Conservation (phyloP, 2,888 invertebrate genomes). For the Tanypteryx hageni region DNA sequence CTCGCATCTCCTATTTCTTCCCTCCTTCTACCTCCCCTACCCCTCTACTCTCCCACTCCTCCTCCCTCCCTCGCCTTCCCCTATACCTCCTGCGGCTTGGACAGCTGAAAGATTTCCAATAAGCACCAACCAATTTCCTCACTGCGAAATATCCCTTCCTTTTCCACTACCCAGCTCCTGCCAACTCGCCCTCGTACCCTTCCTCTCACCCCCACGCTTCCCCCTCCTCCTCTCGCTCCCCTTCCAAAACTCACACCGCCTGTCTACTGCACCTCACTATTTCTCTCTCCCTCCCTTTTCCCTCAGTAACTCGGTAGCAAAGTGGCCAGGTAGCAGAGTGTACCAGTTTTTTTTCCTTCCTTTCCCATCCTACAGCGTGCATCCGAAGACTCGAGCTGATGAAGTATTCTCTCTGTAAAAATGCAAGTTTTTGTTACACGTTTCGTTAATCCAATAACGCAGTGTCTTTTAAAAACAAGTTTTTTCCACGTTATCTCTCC, state of each 20-base stretch:
- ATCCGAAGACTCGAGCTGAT: not conserved
- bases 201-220: not conserved
- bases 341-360: not conserved
- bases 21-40: not conserved
- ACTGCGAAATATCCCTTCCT: conserved; percentile 60
- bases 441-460: too few relatives aligned
- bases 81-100: conserved; percentile 59
- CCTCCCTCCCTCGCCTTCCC: not conserved
- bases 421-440: too few relatives aligned
- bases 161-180: not conserved
- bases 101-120: conserved; percentile 64
- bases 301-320: not conserved
- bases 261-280: not conserved
- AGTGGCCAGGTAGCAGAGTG: conserved; percentile 43
- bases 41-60: conserved; percentile 4
- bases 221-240: not conserved
- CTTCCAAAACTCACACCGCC: not conserved
- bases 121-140: conserved; percentile 62
- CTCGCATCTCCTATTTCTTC: not conserved
- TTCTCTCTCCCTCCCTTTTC: not conserved
- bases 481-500: too few relatives aligned
- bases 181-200: not conserved
- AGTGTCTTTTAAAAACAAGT: too few relatives aligned
- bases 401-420: too few relatives aligned
- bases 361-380: not conserved